phyloP scores from a whole-genome alignment of 1,140 invertebrate species.

The Andrena cerasifolii region DNA sequence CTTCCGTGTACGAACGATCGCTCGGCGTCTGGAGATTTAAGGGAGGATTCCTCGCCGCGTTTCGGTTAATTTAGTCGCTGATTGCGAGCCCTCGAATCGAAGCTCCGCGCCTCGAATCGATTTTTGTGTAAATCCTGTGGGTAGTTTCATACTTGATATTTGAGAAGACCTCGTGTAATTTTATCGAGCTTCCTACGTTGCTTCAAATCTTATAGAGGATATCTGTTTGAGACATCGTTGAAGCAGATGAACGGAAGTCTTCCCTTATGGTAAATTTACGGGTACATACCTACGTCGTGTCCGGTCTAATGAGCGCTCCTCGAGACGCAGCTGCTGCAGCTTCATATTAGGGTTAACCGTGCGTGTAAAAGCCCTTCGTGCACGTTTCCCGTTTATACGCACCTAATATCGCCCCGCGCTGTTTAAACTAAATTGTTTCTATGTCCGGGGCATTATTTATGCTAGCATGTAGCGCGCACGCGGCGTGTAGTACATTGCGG shows the following conservation, averaged over 20 bases:
- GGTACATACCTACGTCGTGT: background rate
- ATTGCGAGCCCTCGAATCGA: background rate
- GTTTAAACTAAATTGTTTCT: constrained; percentile 33
- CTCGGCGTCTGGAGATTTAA: constrained; percentile 8
- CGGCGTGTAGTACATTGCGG: background rate
- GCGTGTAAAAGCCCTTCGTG: constrained; percentile 42
- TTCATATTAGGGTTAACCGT: constrained; percentile 32
- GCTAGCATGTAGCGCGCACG: background rate
- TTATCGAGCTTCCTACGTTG: too few species aligned
- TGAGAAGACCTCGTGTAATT: too few species aligned
- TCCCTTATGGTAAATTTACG: background rate
- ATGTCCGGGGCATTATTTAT: constrained; percentile 9
- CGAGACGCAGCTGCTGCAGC: constrained; percentile 32
- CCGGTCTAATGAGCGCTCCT: constrained; percentile 4
- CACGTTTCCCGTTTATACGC: constrained; percentile 15
- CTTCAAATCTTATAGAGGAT: too few species aligned
- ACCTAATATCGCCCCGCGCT: background rate
- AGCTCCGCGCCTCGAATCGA: background rate
- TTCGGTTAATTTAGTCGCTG: background rate
- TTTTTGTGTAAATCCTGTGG: background rate
- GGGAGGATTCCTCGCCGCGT: background rate
- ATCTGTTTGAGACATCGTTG: background rate
- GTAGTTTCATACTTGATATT: too few species aligned
- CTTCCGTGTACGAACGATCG: constrained; percentile 46
- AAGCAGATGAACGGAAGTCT: background rate